Evolutionary conservation across 2,888 invertebrate species (phyloP).

Genomic region (Belgica antarctica): DNA sequence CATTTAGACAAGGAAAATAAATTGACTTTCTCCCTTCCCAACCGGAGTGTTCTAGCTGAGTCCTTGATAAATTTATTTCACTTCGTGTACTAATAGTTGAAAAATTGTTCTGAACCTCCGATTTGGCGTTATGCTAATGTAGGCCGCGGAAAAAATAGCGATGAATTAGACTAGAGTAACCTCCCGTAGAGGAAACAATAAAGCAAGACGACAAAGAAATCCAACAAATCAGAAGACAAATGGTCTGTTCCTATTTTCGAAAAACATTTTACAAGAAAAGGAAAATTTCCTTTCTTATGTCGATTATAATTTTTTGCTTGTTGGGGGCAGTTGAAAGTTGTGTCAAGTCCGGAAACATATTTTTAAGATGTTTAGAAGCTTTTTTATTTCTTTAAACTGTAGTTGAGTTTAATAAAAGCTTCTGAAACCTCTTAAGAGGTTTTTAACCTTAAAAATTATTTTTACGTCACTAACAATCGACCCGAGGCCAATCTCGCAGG

Average conservation of each 20-base stretch:
- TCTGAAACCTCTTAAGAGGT: no score
- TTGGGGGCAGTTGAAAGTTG: no score
- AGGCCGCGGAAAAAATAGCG: background rate
- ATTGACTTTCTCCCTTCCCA: background rate
- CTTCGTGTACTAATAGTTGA: conserved; percentile 10
- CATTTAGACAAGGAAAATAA: conserved; percentile 19
- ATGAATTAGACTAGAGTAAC: background rate
- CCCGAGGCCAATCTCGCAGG: no score
- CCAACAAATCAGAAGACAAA: conserved; percentile 34
- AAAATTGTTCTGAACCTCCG: conserved; percentile 1
- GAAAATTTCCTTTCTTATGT: background rate
- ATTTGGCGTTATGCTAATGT: conserved; percentile 10
- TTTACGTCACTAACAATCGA: no score
- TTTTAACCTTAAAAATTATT: no score
- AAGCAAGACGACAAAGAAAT: conserved; percentile 19
- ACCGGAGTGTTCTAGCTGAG: background rate
- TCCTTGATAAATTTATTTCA: conserved; percentile 18
- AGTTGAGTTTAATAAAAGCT: no score
- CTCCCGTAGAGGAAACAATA: conserved; percentile 9
- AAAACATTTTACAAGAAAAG: background rate
- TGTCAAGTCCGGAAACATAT: no score
- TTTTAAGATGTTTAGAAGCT: no score
- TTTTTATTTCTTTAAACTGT: no score
- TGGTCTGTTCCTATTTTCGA: conserved; percentile 16
- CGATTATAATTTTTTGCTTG: background rate